Percentiles rank a stretch among this genome's conserved stretches.
phyloP scores from a whole-genome alignment of 2,113 vertebrate species.

The Arothron firmamentum region DNA sequence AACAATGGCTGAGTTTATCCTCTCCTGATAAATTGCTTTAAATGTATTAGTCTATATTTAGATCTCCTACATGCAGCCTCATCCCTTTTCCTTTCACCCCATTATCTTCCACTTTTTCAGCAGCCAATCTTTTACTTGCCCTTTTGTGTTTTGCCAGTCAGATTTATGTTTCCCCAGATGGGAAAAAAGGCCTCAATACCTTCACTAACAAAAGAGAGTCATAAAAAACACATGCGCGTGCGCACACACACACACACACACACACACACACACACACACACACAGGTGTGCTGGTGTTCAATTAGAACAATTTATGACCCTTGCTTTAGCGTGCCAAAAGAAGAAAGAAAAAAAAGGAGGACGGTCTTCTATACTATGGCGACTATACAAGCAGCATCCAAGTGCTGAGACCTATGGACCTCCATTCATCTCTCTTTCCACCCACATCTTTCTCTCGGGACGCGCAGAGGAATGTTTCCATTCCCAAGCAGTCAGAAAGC shows the following conservation, averaged over 20 bases:
- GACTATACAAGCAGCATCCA: conserved; percentile 8
- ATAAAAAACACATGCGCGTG: conserved; percentile 23
- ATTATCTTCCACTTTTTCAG: conserved; percentile 7
- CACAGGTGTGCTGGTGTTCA: conserved; percentile 24
- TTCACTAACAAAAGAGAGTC: conserved; percentile 37
- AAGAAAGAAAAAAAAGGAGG: background rate
- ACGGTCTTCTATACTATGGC: background rate
- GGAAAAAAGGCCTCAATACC: conserved; percentile 22
- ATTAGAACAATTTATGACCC: conserved; percentile 39
- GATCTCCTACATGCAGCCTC: background rate
- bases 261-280: background rate
- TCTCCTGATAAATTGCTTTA: background rate
- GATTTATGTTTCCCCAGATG: conserved; percentile 39
- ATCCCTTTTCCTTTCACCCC: background rate
- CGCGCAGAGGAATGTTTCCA: conserved; percentile 65
- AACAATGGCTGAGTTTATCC: background rate
- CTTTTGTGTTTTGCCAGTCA: conserved; percentile 28
- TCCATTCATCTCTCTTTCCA: conserved; percentile 8
- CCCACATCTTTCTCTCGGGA: conserved; percentile 46
- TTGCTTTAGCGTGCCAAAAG: conserved; percentile 23
- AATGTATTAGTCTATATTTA: no score
- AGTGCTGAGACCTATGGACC: background rate
- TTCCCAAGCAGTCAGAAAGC: conserved; percentile 64
- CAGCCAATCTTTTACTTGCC: conserved; percentile 7
- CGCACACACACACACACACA: background rate